phyloP scores from a whole-genome alignment of 2,113 vertebrate genomes.

The Pangasianodon hypophthalmus region DNA sequence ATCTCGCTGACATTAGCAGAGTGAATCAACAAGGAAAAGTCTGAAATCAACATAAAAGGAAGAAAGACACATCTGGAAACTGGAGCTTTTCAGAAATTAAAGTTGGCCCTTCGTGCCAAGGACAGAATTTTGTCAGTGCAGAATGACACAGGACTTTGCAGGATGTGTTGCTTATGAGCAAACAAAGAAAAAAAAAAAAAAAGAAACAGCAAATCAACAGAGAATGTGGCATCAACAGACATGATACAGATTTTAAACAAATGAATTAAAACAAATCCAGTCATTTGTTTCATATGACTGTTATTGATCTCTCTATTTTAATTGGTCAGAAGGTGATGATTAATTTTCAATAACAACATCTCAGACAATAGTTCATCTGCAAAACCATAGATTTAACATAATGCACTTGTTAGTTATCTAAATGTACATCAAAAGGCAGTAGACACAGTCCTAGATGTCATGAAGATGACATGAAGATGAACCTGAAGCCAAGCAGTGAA shows the following conservation, averaged over 20 bases:
- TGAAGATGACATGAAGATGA: neutral
- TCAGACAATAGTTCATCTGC: neutral
- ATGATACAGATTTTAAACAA: neutral
- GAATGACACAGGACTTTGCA: neutral
- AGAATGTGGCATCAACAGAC: neutral
- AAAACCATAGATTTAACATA: neutral
- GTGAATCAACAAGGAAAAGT: neutral
- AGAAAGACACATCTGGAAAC: too few relatives aligned
- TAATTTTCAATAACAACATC: neutral
- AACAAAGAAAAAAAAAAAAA: neutral
- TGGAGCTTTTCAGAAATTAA: neutral
- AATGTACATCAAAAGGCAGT: neutral
- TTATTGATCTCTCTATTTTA: neutral
- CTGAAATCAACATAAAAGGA: neutral
- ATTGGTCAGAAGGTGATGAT: neutral
- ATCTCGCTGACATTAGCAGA: neutral
- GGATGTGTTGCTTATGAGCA: neutral
- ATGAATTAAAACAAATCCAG: neutral
- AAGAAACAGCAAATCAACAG: neutral
- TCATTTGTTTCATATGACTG: neutral
- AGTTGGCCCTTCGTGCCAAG: neutral
- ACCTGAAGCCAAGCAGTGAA: neutral
- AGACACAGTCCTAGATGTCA: neutral
- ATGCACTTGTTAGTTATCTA: neutral
- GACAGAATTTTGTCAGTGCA: too few relatives aligned